These are phyloP conservation scores for Grammomys dolichurus DNA, from an alignment of 2,113 vertebrate genomes.

Conservation along the genomic window DNA sequence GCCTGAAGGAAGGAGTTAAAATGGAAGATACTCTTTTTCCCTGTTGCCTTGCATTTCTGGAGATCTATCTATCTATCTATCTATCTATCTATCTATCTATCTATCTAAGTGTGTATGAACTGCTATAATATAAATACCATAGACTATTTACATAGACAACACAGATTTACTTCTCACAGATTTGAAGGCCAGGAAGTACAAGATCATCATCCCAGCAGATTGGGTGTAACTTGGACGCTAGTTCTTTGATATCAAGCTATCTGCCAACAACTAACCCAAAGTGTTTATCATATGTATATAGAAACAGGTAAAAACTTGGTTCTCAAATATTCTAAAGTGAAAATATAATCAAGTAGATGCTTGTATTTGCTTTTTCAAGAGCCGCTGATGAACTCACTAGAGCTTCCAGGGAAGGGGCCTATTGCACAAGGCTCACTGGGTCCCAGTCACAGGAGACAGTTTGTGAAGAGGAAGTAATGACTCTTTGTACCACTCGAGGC, in stretches of 20 bases:
- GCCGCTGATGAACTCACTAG: neutral
- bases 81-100: neutral
- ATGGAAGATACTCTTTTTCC: neutral
- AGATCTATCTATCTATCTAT: neutral
- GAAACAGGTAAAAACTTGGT: neutral
- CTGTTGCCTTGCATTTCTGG: neutral
- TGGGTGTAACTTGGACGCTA: neutral
- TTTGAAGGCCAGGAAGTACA: neutral
- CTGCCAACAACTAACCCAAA: neutral
- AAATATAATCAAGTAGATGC: neutral
- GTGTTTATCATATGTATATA: neutral
- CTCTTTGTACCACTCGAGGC: neutral
- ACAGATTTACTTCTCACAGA: neutral
- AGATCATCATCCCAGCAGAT: neutral
- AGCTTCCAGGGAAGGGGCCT: neutral
- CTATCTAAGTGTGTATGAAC: neutral
- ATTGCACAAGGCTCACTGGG: neutral
- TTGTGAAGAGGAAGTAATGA: neutral
- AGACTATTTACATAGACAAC: neutral
- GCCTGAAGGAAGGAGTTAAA: neutral
- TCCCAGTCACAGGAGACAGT: neutral
- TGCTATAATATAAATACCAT: neutral
- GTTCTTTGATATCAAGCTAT: neutral
- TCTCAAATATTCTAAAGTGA: conserved; percentile 12
- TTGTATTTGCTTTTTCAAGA: neutral